Evolutionary conservation across 2,113 vertebrate genomes (phyloP).

Genomic region (Ceyx melanurus): DNA sequence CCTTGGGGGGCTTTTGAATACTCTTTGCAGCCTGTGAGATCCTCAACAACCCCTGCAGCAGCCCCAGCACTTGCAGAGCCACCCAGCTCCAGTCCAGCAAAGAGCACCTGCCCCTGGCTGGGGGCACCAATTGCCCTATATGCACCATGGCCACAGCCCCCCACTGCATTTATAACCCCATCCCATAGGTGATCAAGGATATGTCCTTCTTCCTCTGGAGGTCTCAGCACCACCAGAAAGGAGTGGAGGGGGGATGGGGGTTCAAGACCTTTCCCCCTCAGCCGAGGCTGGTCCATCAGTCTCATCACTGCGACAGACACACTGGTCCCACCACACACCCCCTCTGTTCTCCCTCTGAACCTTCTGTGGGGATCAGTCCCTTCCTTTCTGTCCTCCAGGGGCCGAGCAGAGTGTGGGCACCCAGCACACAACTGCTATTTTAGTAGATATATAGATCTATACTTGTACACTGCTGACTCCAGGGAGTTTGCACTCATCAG

Average conservation of each 20-base stretch:
- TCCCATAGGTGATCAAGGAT: fast-evolving
- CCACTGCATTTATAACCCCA: background rate
- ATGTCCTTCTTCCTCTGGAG: background rate
- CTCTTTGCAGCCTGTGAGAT: background rate
- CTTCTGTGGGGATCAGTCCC: background rate
- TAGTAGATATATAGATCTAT: background rate
- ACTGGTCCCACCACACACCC: background rate
- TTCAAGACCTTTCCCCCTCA: fast-evolving
- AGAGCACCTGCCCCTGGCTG: background rate
- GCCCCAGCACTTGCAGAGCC: background rate
- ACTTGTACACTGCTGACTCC: background rate
- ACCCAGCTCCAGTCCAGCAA: background rate
- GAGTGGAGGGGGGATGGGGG: background rate
- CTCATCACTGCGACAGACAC: fast-evolving
- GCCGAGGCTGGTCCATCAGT: background rate
- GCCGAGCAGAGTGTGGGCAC: background rate
- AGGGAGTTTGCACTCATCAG: background rate
- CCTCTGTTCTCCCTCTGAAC: background rate
- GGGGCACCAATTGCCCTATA: background rate
- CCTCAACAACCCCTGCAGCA: background rate
- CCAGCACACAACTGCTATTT: background rate
- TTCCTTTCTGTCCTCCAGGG: background rate
- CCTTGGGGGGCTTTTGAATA: background rate
- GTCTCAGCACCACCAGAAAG: background rate
- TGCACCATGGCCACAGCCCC: background rate